Evolutionary conservation across 2,888 invertebrate species (phyloP).

Genomic region (Phyllotreta striolata): DNA sequence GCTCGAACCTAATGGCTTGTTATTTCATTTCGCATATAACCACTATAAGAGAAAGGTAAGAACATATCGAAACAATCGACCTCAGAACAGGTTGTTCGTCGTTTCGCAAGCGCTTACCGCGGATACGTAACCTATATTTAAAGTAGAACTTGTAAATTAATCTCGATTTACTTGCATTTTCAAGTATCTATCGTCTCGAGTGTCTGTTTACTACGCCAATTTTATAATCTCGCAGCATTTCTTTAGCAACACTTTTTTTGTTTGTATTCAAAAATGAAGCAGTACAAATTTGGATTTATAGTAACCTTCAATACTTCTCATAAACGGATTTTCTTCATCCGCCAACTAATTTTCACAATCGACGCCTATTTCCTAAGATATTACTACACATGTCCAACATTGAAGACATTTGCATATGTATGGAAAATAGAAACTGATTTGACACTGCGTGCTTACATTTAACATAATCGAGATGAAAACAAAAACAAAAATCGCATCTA

Average conservation of each 20-base stretch:
- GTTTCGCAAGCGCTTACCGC: conserved; percentile 42
- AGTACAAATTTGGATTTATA: background rate
- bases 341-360: no score
- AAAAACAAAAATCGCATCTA: conserved; percentile 12
- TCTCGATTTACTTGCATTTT: conserved; percentile 36
- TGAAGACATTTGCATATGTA: background rate
- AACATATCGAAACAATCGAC: conserved; percentile 46
- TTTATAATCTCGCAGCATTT: background rate
- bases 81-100: conserved; percentile 47
- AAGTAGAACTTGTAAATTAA: conserved; percentile 40
- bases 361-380: no score
- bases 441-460: background rate
- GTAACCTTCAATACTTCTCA: no score
- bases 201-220: conserved; percentile 8
- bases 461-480: background rate
- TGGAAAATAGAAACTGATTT: background rate
- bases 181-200: conserved; percentile 27
- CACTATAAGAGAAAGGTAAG: conserved; percentile 44
- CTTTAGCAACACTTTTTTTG: background rate
- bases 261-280: background rate
- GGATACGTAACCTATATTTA: conserved; percentile 44
- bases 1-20: conserved; percentile 19
- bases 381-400: no score
- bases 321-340: no score
- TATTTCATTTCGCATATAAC: conserved; percentile 12